Base-by-base conservation (phyloP, 1,140 invertebrate species). In the Piezodorus guildinii region DNA sequence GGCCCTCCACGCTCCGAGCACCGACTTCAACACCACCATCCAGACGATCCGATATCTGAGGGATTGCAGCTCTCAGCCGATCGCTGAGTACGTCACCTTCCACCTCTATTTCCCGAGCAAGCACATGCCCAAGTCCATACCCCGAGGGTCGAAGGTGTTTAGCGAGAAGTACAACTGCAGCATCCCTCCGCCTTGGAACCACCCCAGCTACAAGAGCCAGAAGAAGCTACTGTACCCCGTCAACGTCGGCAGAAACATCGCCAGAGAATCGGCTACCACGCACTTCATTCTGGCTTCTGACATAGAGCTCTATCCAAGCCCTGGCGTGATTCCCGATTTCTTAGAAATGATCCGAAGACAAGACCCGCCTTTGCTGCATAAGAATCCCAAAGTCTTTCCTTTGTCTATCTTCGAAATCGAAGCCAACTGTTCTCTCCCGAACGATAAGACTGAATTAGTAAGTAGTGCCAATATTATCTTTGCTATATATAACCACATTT, bases 241-340 rank as follows among this genome's bases (percentile, higher is more conserved):
- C 15, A 93, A 94, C 72, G 87, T 93, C 1, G 90, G 87, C 0
- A 76, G 91, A 12, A 94, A 94, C 72, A 81, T 94, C 15, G 91
- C 90, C 0, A 78, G 91, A 12, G 87, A 91, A 70, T 80, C 83
- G 10, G 85, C 91, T 10, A 75, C 85, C 23, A 93, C 92, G 15
- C 82, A 91, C 72, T 91, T 85, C 73, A 80, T 96, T 44, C 78
- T 95, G 64, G 85, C 90, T 8, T 90, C 88, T 15, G 91, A 94
- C 73, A 90, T 92, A 67, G 90, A 94, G 73, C 79, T 94, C 45
- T 92, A 92, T 74, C 90, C 91, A 16, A 91, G 84, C 77, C 85
- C 88, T 15, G 82, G 85, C 69, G 73, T 91, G 63, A 84, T 86
- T 19, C 76, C 78, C 8, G 82, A 83, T 69, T 92, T 92, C 72